Percentiles rank a stretch among this genome's conserved stretches.
phyloP scores from a whole-genome alignment of 2,888 invertebrate species.

The Apodemia mormo region DNA sequence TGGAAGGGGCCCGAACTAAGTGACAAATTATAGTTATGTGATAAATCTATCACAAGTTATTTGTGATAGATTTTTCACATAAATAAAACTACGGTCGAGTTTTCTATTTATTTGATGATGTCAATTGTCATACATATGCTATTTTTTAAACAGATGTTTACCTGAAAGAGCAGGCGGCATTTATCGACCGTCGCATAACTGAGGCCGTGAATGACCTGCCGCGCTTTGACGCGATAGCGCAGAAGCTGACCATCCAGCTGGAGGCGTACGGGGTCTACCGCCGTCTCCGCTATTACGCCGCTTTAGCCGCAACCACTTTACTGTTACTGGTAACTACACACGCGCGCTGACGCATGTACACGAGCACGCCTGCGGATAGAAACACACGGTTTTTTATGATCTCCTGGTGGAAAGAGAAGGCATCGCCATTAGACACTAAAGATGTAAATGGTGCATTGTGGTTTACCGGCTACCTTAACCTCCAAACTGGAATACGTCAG shows the following conservation, averaged over 20 bases:
- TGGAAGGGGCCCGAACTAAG: too few species aligned
- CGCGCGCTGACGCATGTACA: constrained; percentile 60
- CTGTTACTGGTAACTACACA: constrained; percentile 64
- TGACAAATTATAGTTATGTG: too few species aligned
- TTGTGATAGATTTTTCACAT: neutral
- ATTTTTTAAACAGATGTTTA: constrained; percentile 44
- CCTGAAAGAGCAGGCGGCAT: constrained; percentile 44
- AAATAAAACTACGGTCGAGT: neutral
- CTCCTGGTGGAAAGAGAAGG: too few species aligned
- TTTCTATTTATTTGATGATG: neutral
- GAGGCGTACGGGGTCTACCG: constrained; percentile 78
- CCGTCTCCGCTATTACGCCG: constrained; percentile 82
- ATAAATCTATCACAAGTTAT: too few species aligned
- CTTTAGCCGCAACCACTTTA: constrained; percentile 85
- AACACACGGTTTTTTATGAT: neutral
- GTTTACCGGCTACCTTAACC: too few species aligned
- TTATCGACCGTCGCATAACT: neutral
- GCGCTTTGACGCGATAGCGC: constrained; percentile 34
- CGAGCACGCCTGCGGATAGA: constrained; percentile 68
- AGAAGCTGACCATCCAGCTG: constrained; percentile 40
- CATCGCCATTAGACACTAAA: too few species aligned
- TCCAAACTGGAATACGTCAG: too few species aligned
- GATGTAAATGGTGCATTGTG: too few species aligned
- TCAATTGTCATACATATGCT: neutral
- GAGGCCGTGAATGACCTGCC: neutral